Evolutionary conservation across 64 coral and sea anemone species (phyloP).

Genomic region (Montipora efflorescens): DNA sequence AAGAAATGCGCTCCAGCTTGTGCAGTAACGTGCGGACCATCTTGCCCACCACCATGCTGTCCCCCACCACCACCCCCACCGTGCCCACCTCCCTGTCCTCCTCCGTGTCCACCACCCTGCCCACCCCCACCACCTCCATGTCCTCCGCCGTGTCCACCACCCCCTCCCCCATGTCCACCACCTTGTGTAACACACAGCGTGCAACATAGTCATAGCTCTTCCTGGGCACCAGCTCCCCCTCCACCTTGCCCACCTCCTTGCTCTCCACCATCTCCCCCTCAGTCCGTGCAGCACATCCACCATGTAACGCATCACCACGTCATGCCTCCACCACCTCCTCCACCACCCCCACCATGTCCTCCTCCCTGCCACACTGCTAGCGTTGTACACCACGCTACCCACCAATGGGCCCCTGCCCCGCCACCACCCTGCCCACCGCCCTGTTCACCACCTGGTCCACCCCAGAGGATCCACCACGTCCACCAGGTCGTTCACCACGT

Average conservation of each 20-base stretch:
- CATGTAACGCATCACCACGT: slow-evolving; percentile 76
- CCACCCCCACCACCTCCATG: slow-evolving; percentile 25
- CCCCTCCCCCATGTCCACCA: slow-evolving; percentile 53
- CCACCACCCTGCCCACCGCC: slow-evolving; percentile 75
- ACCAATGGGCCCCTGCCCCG: slow-evolving; percentile 80
- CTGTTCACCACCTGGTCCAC: slow-evolving; percentile 59
- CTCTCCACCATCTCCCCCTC: slow-evolving; percentile 67
- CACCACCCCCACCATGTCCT: slow-evolving; percentile 75
- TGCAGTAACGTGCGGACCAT: slow-evolving; percentile 48
- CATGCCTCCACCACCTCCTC: slow-evolving; percentile 78
- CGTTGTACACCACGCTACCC: slow-evolving; percentile 36
- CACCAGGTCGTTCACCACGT: slow-evolving; percentile 87
- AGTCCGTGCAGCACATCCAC: slow-evolving; percentile 52
- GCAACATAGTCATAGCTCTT: slow-evolving; percentile 43
- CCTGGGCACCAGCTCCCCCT: slow-evolving; percentile 72
- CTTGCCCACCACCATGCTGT: slow-evolving; percentile 38
- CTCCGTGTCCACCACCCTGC: slow-evolving; percentile 21
- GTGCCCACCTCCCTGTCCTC: slow-evolving; percentile 46
- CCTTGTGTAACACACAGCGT: slow-evolving; percentile 55
- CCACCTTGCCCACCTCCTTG: slow-evolving; percentile 55
- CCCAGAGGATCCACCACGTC: slow-evolving; percentile 82
- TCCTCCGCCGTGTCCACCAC: slow-evolving; percentile 31
- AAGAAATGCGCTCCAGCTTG: slow-evolving; percentile 82
- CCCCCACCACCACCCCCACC: slow-evolving; percentile 53
- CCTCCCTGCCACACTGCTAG: slow-evolving; percentile 76